Base-by-base conservation (phyloP, 2,888 invertebrate genomes). In the Athalia cordata region DNA sequence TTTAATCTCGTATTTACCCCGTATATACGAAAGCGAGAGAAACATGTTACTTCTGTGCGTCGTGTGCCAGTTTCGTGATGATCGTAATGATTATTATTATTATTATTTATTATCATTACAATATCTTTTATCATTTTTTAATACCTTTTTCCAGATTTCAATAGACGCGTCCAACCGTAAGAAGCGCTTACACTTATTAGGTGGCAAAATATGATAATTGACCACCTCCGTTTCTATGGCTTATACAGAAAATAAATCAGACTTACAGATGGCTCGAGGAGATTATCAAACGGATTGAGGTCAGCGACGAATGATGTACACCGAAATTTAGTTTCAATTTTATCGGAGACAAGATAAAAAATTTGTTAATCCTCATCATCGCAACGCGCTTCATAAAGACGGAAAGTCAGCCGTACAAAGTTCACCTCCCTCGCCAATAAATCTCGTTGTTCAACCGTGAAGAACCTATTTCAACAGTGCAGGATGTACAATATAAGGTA, bases 271-370 rank as follows among this genome's bases (percentile, higher is more conserved):
- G 9, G n/a, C 59, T 4, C 45, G n/a, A 11, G 47, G 45, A 72
- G 72, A 72, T 72, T 72, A 72, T 59, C 72, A 29, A 43, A 45
- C 15, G 72, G 72, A 72, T 72, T 72, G 72, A 59, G 72, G 72
- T 59, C 72, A 72, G 11, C 47, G 72, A 29, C 49, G 49, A 52
- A 5, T 43, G 72, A 72, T 47, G 55, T 47, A 59, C 52, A 68
- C n/a, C 9, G 15, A 59, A 29, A 72, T n/a, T 72, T 72, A 45
- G 72, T 59, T 72, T 13, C 13, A 72, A 72, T 72, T 72, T 72
- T 59, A 5, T 72, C 47, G 64, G 15, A 13, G 11, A 13, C 1
- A 13, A 62, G 13, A 62, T 8, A 29, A 3, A 55, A n/a, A 55
- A 64, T 29, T 1, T 5, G n/a, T 67, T 29, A 43, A 50, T 13